Percentiles rank a stretch among this genome's conserved stretches.
Evolutionary conservation across 1,140 invertebrate genomes (phyloP).

Genomic region (Coenobita brevimanus): DNA sequence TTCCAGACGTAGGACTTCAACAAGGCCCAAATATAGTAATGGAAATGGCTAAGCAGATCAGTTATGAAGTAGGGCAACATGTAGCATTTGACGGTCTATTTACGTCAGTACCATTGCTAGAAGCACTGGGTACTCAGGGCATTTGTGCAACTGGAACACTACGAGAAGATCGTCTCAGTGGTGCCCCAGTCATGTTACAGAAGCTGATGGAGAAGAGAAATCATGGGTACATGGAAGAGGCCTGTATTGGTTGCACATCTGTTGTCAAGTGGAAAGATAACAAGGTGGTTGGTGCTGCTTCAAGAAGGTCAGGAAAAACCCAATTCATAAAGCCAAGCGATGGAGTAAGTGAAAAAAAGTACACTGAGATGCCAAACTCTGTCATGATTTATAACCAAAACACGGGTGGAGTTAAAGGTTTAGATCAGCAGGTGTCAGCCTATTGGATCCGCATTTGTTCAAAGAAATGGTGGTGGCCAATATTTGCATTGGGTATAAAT

Average conservation of each 20-base stretch:
- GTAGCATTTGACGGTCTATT: slow-evolving; percentile 1
- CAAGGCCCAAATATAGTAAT: background rate
- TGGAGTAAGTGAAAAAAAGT: slow-evolving; percentile 16
- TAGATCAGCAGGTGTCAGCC: slow-evolving; percentile 19
- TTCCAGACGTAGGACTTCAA: slow-evolving; percentile 5
- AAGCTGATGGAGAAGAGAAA: slow-evolving; percentile 35
- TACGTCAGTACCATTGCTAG: background rate
- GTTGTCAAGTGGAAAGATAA: slow-evolving; percentile 45
- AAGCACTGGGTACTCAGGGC: background rate
- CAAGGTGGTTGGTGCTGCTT: slow-evolving; percentile 31
- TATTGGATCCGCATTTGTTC: background rate
- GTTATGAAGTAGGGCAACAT: background rate
- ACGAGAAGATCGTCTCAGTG: background rate
- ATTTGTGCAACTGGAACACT: background rate
- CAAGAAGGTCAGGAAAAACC: slow-evolving; percentile 14
- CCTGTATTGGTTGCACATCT: slow-evolving; percentile 30
- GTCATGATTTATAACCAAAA: slow-evolving; percentile 15
- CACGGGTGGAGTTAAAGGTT: slow-evolving; percentile 31
- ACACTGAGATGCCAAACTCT: slow-evolving; percentile 38
- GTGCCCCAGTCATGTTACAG: slow-evolving; percentile 6
- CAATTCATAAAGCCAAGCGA: slow-evolving; percentile 31
- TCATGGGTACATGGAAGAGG: slow-evolving; percentile 42
- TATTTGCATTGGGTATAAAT: slow-evolving; percentile 19
- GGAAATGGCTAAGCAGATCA: background rate
- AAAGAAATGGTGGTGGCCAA: slow-evolving; percentile 24